Conservation (phyloP, 2,797 vertebrate genomes). For the Sebastolobus altivelis region DNA sequence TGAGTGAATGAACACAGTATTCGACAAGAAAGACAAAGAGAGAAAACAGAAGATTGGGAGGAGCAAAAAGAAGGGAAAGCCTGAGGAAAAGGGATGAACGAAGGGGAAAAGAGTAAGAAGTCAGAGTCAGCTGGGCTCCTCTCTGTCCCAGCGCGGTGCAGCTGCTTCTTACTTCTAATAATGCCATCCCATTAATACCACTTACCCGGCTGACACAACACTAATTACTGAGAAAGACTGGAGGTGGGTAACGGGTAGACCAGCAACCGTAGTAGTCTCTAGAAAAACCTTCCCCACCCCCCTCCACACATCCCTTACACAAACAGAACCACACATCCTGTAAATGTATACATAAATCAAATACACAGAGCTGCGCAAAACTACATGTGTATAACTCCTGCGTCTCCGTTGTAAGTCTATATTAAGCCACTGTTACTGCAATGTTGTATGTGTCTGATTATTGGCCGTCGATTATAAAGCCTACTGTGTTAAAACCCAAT, state of each 20-base stretch:
- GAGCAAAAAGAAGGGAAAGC: background rate
- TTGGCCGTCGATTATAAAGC: background rate
- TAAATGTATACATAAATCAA: background rate
- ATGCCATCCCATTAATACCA: slow-evolving; percentile 94
- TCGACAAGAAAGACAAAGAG: background rate
- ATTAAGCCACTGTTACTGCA: background rate
- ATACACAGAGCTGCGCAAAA: background rate
- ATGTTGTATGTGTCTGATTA: background rate
- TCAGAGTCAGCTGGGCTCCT: slow-evolving; percentile 34
- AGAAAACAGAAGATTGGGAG: background rate
- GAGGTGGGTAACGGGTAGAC: slow-evolving; percentile 87
- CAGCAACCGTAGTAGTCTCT: slow-evolving; percentile 15
- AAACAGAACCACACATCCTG: background rate
- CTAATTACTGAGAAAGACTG: slow-evolving; percentile 90
- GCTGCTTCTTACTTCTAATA: slow-evolving; percentile 87
- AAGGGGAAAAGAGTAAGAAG: slow-evolving; percentile 30
- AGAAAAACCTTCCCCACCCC: background rate
- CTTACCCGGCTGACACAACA: slow-evolving; percentile 93
- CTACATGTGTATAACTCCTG: background rate
- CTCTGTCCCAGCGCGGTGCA: slow-evolving; percentile 80
- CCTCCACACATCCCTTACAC: background rate
- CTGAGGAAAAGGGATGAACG: background rate
- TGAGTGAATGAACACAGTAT: slow-evolving; percentile 9
- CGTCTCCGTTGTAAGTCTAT: background rate
- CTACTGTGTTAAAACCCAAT: background rate